Conservation (phyloP, 1,140 invertebrate genomes). For the Acyrthosiphon pisum region DNA sequence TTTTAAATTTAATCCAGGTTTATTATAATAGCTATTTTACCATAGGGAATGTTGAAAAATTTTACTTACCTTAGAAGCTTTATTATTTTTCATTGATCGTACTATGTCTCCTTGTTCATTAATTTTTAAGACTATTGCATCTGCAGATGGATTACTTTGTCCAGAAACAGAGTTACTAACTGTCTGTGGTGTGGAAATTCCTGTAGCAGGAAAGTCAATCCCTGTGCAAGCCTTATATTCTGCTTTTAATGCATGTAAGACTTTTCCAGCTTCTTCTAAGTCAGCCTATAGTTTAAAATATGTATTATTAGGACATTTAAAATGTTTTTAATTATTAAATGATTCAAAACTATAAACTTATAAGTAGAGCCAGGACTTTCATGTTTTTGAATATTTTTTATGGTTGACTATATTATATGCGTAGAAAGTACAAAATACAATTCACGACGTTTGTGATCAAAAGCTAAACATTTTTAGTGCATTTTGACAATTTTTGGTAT, state of each 20-base stretch:
- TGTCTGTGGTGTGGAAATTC: conserved; percentile 55
- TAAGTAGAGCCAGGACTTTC: neutral
- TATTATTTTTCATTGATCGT: conserved; percentile 72
- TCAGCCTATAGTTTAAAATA: neutral
- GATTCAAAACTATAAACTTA: neutral
- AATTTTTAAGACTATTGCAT: conserved; percentile 66
- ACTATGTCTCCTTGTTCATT: conserved; percentile 74
- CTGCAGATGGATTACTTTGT: conserved; percentile 51
- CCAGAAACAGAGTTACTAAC: neutral
- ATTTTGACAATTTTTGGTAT: too few species aligned
- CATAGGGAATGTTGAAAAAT: too few species aligned
- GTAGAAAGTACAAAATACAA: too few species aligned
- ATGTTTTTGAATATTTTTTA: neutral
- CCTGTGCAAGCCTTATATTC: conserved; percentile 63
- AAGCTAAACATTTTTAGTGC: too few species aligned
- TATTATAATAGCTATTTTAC: too few species aligned
- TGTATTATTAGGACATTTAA: neutral
- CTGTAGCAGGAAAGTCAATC: conserved; percentile 66
- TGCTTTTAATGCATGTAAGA: neutral
- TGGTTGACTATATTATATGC: too few species aligned
- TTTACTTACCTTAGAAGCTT: conserved; percentile 67
- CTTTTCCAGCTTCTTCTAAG: neutral
- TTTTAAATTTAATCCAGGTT: too few species aligned
- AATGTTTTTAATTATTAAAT: neutral
- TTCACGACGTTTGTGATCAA: too few species aligned